A percentile compares a stretch with the other conserved stretches of the same genome.
phyloP scores from a whole-genome alignment of 2,888 invertebrate species.

The Epistrophella euchroma region DNA sequence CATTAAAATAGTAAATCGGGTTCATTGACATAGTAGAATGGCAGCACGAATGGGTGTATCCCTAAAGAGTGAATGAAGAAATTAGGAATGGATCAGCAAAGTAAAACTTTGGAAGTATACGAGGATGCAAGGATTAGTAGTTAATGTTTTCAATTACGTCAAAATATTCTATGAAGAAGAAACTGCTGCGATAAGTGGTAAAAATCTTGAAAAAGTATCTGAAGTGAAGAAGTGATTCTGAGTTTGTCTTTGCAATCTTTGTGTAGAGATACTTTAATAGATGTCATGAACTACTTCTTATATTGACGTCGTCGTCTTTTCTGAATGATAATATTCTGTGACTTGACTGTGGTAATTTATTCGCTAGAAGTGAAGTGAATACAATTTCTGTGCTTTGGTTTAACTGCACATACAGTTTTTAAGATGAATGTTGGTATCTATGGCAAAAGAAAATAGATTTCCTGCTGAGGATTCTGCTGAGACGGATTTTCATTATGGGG shows the following conservation, averaged over 20 bases:
- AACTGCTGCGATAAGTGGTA: conserved; percentile 5
- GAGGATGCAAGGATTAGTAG: conserved; percentile 1
- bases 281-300: conserved; percentile 20
- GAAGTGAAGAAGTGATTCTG: no score
- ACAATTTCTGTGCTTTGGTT: neutral
- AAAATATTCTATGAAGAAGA: neutral
- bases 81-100: neutral
- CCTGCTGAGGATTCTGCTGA: neutral
- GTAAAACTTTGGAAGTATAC: neutral
- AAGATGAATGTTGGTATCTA: neutral
- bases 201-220: neutral
- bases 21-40: neutral
- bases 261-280: conserved; percentile 8
- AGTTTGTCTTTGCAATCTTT: conserved; percentile 4
- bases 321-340: conserved; percentile 15
- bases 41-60: neutral
- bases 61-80: neutral
- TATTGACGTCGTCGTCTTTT: neutral
- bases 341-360: neutral
- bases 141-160: conserved; percentile 11
- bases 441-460: neutral
- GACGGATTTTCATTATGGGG: neutral
- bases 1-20: neutral
- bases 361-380: conserved; percentile 2
- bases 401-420: neutral